Conservation (phyloP, 1,140 invertebrate species). For the Drosophila murphyi region DNA sequence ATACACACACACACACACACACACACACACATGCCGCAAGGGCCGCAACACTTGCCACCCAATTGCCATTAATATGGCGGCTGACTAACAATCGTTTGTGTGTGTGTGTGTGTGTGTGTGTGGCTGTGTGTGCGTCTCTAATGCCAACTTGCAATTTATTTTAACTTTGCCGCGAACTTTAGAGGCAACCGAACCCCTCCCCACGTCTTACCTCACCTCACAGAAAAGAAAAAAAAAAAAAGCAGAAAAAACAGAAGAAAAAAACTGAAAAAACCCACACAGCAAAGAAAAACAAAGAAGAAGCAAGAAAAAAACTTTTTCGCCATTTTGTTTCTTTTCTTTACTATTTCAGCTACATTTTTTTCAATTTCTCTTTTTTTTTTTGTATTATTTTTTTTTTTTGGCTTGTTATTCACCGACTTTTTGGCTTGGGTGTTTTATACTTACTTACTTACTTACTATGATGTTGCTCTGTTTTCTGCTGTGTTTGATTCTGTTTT, state of each 20-base stretch:
- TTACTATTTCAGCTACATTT: slow-evolving; percentile 77
- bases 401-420: slow-evolving; percentile 10
- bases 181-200: slow-evolving; percentile 54
- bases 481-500: slow-evolving; percentile 30
- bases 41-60: slow-evolving; percentile 70
- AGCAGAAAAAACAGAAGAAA: slow-evolving; percentile 51
- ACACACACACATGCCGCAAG: slow-evolving; percentile 33
- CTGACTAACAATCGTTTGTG: slow-evolving; percentile 73
- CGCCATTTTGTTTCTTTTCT: slow-evolving; percentile 74
- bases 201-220: slow-evolving; percentile 3
- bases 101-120: slow-evolving; percentile 45
- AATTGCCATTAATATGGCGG: slow-evolving; percentile 82
- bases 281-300: slow-evolving; percentile 40
- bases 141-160: slow-evolving; percentile 83
- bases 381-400: background rate
- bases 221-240: slow-evolving; percentile 49
- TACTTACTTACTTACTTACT: slow-evolving; percentile 25
- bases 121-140: slow-evolving; percentile 56
- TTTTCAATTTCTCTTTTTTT: slow-evolving; percentile 41
- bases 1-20: slow-evolving; percentile 55
- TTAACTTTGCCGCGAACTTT: slow-evolving; percentile 81
- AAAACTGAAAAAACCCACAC: slow-evolving; percentile 41
- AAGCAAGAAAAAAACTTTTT: slow-evolving; percentile 61
- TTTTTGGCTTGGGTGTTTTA: slow-evolving; percentile 26
- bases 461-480: slow-evolving; percentile 19